phyloP scores from a whole-genome alignment of 2,888 invertebrate species.

The Eupithecia subfuscata region DNA sequence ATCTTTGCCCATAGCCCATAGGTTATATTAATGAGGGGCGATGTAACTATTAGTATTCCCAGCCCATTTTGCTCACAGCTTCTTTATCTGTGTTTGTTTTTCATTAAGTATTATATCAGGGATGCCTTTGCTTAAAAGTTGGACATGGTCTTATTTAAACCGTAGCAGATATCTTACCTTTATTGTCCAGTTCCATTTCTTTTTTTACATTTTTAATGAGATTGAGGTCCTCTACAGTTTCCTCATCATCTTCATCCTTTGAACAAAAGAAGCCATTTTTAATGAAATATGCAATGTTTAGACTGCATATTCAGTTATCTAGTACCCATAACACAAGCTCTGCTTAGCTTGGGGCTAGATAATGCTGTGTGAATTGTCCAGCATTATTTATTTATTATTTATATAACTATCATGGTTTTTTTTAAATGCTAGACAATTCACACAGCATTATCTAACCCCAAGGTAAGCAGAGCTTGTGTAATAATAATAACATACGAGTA shows the following conservation, averaged over 20 bases:
- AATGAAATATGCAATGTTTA: neutral
- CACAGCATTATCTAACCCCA: no score
- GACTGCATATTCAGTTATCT: no score
- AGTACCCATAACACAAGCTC: no score
- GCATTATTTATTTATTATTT: no score
- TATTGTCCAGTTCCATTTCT: conserved; percentile 58
- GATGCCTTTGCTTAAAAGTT: neutral
- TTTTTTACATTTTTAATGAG: conserved; percentile 48
- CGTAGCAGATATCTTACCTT: conserved; percentile 55
- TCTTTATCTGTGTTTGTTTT: no score
- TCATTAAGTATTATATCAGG: neutral
- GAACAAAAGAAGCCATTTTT: conserved; percentile 29
- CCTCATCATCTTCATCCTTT: conserved; percentile 76
- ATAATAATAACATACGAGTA: no score
- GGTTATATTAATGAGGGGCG: neutral
- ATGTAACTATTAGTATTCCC: neutral
- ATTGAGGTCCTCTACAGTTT: conserved; percentile 66
- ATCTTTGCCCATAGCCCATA: neutral
- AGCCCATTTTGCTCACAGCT: no score
- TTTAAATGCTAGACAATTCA: no score
- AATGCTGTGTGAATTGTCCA: no score
- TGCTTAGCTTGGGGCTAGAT: no score
- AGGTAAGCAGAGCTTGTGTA: no score
- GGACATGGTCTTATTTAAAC: neutral
- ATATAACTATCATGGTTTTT: no score